Conservation (phyloP, 2,113 vertebrate species). For the Actenoides hombroni region DNA sequence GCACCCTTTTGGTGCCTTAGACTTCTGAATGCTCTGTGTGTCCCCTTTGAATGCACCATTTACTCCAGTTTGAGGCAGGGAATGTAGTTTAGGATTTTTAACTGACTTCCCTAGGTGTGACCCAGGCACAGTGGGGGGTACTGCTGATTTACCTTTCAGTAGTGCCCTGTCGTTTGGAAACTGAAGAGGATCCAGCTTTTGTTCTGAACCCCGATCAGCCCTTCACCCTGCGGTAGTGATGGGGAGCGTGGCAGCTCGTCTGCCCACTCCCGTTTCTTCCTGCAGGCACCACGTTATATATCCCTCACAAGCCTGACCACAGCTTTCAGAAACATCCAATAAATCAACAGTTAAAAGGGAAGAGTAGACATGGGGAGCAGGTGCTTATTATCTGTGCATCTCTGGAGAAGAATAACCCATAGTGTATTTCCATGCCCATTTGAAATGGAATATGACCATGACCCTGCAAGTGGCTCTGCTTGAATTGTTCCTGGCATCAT, state of each 20-base stretch:
- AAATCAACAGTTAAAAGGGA: slow-evolving; percentile 69
- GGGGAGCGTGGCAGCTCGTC: background rate
- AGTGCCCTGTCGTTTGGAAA: background rate
- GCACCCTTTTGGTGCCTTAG: background rate
- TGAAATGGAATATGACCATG: slow-evolving; percentile 66
- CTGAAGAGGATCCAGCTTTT: background rate
- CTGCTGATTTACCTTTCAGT: background rate
- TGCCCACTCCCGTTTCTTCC: background rate
- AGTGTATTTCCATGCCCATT: slow-evolving; percentile 58
- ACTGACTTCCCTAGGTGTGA: background rate
- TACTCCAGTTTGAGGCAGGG: background rate
- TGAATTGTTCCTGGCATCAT: slow-evolving; percentile 58
- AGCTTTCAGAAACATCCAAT: slow-evolving; percentile 60
- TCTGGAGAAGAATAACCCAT: slow-evolving; percentile 67
- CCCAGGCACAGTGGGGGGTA: background rate
- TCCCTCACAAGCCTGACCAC: slow-evolving; percentile 19
- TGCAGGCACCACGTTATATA: slow-evolving; percentile 14
- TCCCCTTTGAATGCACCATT: background rate
- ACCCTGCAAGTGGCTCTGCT: slow-evolving; percentile 60
- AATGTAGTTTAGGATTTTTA: background rate
- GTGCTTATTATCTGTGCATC: slow-evolving; percentile 69
- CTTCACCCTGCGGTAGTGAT: rapidly evolving
- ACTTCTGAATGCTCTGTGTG: rapidly evolving
- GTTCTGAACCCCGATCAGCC: background rate
- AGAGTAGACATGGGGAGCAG: slow-evolving; percentile 68